phyloP scores from a whole-genome alignment of 2,888 invertebrate genomes.

The Cyclophora punctaria region DNA sequence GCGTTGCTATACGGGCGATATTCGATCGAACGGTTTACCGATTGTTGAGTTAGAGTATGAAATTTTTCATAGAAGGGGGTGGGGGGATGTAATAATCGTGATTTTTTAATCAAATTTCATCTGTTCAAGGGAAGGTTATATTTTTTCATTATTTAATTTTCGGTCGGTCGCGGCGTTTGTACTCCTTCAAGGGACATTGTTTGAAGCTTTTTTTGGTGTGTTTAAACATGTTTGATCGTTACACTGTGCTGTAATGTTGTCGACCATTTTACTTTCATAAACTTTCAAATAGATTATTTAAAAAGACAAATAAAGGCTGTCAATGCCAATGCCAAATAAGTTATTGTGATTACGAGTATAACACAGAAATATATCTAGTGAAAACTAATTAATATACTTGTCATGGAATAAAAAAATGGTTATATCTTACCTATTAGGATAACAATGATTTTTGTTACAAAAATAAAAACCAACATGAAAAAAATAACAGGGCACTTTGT shows the following conservation, averaged over 20 bases:
- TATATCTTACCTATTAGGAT: no score
- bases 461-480: no score
- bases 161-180: conserved; percentile 58
- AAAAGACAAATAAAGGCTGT: no score
- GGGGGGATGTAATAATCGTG: conserved; percentile 73
- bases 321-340: no score
- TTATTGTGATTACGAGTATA: no score
- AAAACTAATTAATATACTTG: no score
- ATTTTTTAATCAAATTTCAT: conserved; percentile 77
- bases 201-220: conserved; percentile 62
- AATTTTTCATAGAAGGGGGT: conserved; percentile 54
- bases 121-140: conserved; percentile 72
- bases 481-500: no score
- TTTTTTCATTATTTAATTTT: conserved; percentile 76
- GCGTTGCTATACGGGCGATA: conserved; percentile 15
- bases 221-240: conserved; percentile 31
- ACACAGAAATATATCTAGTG: no score
- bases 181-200: conserved; percentile 67
- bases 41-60: conserved; percentile 22
- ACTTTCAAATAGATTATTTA: no score
- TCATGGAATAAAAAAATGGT: no score
- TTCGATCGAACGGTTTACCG: conserved; percentile 8
- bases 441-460: no score
- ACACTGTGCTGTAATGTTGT: conserved; percentile 29
- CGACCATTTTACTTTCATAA: no score